Evolutionary conservation across 1,140 invertebrate species (phyloP).

Genomic region (Cotesia typhae): DNA sequence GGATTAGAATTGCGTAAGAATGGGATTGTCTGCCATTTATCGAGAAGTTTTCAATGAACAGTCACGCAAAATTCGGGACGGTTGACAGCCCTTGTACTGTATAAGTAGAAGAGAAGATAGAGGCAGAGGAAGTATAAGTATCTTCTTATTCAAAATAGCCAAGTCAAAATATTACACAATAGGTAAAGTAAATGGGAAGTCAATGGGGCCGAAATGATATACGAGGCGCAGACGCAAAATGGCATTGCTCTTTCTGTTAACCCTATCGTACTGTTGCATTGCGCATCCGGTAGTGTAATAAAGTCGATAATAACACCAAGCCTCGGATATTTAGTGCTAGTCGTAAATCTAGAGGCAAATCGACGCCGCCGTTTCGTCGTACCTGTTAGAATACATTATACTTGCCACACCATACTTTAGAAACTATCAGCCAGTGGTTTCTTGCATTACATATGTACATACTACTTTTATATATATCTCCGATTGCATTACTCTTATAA

Average conservation of each 20-base stretch:
- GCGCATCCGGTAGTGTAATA: conserved; percentile 53
- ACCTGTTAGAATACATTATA: conserved; percentile 51
- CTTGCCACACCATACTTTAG: not conserved
- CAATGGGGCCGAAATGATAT: conserved; percentile 58
- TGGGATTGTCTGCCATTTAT: too few species aligned
- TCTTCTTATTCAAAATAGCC: too few species aligned
- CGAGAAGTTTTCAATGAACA: too few species aligned
- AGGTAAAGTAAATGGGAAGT: conserved; percentile 44
- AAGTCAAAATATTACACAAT: not conserved
- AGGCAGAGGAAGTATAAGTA: too few species aligned
- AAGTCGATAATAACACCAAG: conserved; percentile 61
- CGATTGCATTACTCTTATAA: conserved; percentile 21
- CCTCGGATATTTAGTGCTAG: conserved; percentile 60
- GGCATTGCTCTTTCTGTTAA: conserved; percentile 56
- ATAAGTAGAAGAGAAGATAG: too few species aligned
- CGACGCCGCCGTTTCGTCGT: conserved; percentile 54
- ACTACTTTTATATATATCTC: conserved; percentile 21
- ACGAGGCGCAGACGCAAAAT: conserved; percentile 56
- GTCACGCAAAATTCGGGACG: too few species aligned
- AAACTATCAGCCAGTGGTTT: too few species aligned
- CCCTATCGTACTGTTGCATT: conserved; percentile 51
- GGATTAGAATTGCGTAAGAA: too few species aligned
- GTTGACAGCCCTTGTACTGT: too few species aligned
- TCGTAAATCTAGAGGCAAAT: conserved; percentile 60
- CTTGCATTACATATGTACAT: conserved; percentile 30